These are phyloP conservation scores for Nannoperca australis DNA, from an alignment of 2,797 vertebrate species.

Conservation along the genomic window DNA sequence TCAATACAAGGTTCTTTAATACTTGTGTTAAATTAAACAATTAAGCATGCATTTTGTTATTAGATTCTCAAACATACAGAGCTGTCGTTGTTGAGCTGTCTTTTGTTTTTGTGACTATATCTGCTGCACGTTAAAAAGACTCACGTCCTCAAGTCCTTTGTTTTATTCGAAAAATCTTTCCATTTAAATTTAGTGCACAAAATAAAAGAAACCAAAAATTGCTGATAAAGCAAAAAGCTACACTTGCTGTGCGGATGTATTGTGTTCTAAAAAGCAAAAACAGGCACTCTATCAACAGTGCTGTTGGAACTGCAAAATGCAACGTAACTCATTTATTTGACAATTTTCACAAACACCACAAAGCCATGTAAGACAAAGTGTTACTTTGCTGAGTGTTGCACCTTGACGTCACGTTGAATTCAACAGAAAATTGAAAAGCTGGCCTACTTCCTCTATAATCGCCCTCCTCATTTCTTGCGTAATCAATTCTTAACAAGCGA, in stretches of 20 bases:
- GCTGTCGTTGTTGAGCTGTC: background rate
- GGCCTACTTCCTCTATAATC: slow-evolving; percentile 40
- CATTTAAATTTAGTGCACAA: background rate
- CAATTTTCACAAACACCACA: background rate
- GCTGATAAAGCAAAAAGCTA: background rate
- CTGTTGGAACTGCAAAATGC: background rate
- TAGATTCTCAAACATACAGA: background rate
- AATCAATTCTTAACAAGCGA: background rate
- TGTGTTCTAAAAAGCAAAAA: background rate
- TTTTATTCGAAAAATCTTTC: background rate
- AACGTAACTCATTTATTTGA: background rate
- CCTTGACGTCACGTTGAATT: background rate
- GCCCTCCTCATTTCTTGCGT: slow-evolving; percentile 27
- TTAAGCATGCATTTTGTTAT: background rate
- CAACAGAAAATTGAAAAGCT: slow-evolving; percentile 37
- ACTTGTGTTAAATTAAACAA: background rate
- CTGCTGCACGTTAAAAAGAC: background rate
- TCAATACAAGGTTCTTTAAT: background rate
- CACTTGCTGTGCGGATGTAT: background rate
- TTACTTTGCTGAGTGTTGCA: background rate
- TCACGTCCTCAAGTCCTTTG: too few relatives aligned
- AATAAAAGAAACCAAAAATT: background rate
- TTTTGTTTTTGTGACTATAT: background rate
- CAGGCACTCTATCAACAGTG: background rate
- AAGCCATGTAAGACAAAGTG: background rate